These are phyloP conservation scores for Euura lappo DNA, from an alignment of 1,140 invertebrate genomes.

Conservation along the genomic window DNA sequence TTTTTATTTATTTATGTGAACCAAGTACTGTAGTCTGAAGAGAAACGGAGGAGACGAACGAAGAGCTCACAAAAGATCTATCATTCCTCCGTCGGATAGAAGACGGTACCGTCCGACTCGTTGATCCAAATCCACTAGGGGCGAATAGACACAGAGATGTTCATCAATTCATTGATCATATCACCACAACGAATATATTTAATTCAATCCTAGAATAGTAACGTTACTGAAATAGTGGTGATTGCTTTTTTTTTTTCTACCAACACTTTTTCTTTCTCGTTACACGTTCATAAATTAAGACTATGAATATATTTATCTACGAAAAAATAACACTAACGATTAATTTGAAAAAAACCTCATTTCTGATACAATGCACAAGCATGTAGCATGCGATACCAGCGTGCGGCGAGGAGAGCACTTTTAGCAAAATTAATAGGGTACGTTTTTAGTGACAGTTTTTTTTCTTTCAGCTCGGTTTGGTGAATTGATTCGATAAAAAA, in stretches of 20 bases:
- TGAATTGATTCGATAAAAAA: too few species aligned
- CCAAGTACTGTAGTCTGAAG: slow-evolving; percentile 25
- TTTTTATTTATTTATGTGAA: slow-evolving; percentile 8
- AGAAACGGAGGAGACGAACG: slow-evolving; percentile 42
- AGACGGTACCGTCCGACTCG: slow-evolving; percentile 63
- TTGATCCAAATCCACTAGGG: slow-evolving; percentile 61
- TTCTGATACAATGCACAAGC: slow-evolving; percentile 2
- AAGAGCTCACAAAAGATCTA: slow-evolving; percentile 59
- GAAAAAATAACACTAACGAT: neutral
- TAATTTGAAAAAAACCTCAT: neutral
- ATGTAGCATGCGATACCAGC: slow-evolving; percentile 1
- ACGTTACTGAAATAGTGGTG: neutral
- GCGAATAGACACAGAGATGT: slow-evolving; percentile 52
- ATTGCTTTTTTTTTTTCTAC: neutral
- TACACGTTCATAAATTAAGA: neutral
- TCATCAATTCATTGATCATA: slow-evolving; percentile 37
- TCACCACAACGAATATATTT: neutral
- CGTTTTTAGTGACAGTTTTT: neutral
- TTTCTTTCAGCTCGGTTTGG: neutral
- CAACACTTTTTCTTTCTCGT: neutral
- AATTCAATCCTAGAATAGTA: neutral
- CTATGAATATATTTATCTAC: too few species aligned
- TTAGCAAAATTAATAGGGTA: neutral
- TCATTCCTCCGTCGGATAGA: slow-evolving; percentile 62
- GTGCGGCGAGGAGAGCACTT: neutral